These are phyloP conservation scores for Torymus auratus DNA, from an alignment of 2,888 invertebrate species.

Conservation along the genomic window DNA sequence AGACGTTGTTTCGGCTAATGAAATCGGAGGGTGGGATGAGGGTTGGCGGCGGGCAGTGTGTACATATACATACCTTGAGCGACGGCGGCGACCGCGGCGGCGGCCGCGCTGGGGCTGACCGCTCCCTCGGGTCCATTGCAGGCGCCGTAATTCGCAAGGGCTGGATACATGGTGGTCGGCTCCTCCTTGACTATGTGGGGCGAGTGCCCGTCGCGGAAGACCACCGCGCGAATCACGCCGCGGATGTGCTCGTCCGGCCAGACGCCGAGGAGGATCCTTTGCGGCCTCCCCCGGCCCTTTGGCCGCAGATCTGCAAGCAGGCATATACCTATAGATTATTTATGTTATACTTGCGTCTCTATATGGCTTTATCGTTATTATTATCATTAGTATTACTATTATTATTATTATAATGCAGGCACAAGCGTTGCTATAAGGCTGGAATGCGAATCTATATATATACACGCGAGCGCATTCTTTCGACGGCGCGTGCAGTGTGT, in stretches of 20 bases:
- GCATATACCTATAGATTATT: background rate
- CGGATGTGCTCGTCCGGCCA: constrained; percentile 97
- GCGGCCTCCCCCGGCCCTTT: constrained; percentile 93
- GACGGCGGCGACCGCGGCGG: constrained; percentile 91
- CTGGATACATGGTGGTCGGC: constrained; percentile 73
- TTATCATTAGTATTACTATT: no score
- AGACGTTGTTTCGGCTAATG: no score
- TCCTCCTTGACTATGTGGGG: constrained; percentile 77
- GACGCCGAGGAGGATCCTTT: constrained; percentile 92
- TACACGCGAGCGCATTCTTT: no score
- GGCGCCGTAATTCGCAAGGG: constrained; percentile 76
- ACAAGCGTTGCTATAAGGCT: no score
- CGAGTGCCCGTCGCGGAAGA: constrained; percentile 89
- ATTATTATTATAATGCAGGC: no score
- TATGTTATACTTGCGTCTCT: background rate
- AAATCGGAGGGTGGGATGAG: no score
- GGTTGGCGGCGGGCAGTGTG: background rate
- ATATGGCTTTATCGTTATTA: no score
- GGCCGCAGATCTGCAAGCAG: constrained; percentile 86
- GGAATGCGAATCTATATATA: no score
- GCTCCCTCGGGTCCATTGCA: constrained; percentile 80
- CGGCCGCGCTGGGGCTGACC: constrained; percentile 85
- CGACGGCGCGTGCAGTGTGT: no score
- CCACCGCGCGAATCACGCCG: constrained; percentile 93
- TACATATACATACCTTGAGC: constrained; percentile 81